Base-by-base conservation (phyloP, 2,888 invertebrate species). In the Anthophora plumipes region DNA sequence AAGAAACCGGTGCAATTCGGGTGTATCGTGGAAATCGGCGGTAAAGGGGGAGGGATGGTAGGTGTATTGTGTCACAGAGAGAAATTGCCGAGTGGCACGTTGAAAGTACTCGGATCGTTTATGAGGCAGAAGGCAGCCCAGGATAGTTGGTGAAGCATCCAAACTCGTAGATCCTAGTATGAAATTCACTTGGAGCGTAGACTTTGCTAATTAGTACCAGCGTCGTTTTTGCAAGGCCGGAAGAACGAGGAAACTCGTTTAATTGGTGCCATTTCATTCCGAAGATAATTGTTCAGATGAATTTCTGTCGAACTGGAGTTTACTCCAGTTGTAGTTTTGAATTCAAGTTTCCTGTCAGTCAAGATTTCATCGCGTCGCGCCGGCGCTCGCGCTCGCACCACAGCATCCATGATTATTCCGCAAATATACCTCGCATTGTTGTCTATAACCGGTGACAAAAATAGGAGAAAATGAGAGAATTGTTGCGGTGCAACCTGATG, bases 151-250 rank as follows among this genome's bases (percentile, higher is more conserved):
- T 31, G 41, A 39, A 76, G 41, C 46, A 54, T 76, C 69, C 68
- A 48, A 54, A n/a, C 50, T 64, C 55, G 57, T 67, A 57, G 69
- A 77, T 68, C 57, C 70, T 31, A 41, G 64, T 73, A 76, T 71
- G 77, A 78, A 78, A 84, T 86, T 81, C 73, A 76, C 70, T 86
- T 60, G 75, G 55, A 83, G 57, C 83, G 68, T 79, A 64, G 85
- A 79, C 84, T 86, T 84, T 77, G 71, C 78, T 86, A 84, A 85
- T 86, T 86, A 82, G 82, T 73, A 75, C 72, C 66, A 66, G 39
- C 64, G 48, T 74, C 67, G 81, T 78, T 76, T 85, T 83, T 85
- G 83, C 71, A 61, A 48, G 69, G 48, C 8, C 37, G 20, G 55
- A 55, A 48, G 67, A 66, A 37, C 52, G 41, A 50, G 25, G 60